Evolutionary conservation across 2,888 invertebrate genomes (phyloP).

Genomic region (Temnothorax unifasciatus): DNA sequence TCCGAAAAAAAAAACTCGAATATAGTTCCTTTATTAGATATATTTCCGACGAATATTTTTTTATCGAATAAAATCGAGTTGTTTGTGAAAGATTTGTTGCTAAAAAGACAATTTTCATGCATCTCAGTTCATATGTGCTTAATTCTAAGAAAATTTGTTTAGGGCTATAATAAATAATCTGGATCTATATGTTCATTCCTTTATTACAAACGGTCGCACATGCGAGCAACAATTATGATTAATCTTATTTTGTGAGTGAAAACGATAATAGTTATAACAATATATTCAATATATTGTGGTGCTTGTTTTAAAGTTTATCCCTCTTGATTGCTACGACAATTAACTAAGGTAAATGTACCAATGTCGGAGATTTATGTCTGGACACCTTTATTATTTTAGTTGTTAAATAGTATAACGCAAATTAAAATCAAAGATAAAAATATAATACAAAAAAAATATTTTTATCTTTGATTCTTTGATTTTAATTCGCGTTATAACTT

Average conservation of each 20-base stretch:
- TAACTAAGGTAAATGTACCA: not conserved
- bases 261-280: constrained; percentile 60
- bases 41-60: not conserved
- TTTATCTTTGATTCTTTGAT: too few relatives aligned
- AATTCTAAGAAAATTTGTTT: constrained; percentile 28
- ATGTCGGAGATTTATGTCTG: too few relatives aligned
- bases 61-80: not conserved
- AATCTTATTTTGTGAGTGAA: constrained; percentile 63
- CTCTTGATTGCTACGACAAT: not conserved
- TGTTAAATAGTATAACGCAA: too few relatives aligned
- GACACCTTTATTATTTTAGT: too few relatives aligned
- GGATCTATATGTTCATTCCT: constrained; percentile 51
- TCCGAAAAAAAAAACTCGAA: constrained; percentile 15
- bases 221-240: constrained; percentile 66
- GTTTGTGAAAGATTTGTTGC: not conserved
- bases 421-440: too few relatives aligned
- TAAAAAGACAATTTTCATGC: not conserved
- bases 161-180: constrained; percentile 39
- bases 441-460: too few relatives aligned
- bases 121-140: not conserved
- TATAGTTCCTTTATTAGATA: not conserved
- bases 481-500: too few relatives aligned
- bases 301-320: constrained; percentile 45
- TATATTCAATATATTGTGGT: constrained; percentile 35
- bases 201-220: constrained; percentile 71